Conservation (phyloP, 2,113 vertebrate genomes). For the Gopherus evgoodei region DNA sequence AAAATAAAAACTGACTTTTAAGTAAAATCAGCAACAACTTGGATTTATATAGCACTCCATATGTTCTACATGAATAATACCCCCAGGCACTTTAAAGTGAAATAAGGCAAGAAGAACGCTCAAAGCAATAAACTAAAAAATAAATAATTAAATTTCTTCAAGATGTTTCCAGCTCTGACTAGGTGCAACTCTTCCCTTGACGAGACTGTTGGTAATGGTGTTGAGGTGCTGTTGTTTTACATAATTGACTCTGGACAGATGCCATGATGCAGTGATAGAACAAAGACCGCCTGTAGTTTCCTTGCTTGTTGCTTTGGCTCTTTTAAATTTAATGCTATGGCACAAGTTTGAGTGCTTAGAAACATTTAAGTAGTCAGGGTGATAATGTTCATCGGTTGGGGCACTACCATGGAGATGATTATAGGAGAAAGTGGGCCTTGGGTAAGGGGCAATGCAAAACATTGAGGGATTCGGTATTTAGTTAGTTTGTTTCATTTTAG, state of each 20-base stretch:
- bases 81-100: conserved; percentile 61
- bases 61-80: conserved; percentile 74
- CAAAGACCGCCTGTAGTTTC: conserved; percentile 46
- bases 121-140: conserved; percentile 45
- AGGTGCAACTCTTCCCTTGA: conserved; percentile 70
- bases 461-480: neutral
- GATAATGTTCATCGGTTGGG: conserved; percentile 10
- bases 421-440: neutral
- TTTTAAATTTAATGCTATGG: neutral
- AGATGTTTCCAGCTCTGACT: conserved; percentile 72
- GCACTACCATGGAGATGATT: neutral
- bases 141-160: conserved; percentile 74
- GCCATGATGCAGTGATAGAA: conserved; percentile 69
- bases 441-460: neutral
- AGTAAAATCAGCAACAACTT: conserved; percentile 79
- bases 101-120: conserved; percentile 60
- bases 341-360: neutral
- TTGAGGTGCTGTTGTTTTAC: conserved; percentile 71
- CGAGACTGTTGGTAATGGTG: conserved; percentile 55
- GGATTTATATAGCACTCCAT: conserved; percentile 76
- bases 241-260: conserved; percentile 75
- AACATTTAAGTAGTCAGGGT: neutral
- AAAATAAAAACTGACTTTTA: conserved; percentile 80
- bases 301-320: neutral
- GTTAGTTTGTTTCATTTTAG: neutral